Conservation (phyloP, 2,797 vertebrate genomes). For the Novumbra hubbsi region DNA sequence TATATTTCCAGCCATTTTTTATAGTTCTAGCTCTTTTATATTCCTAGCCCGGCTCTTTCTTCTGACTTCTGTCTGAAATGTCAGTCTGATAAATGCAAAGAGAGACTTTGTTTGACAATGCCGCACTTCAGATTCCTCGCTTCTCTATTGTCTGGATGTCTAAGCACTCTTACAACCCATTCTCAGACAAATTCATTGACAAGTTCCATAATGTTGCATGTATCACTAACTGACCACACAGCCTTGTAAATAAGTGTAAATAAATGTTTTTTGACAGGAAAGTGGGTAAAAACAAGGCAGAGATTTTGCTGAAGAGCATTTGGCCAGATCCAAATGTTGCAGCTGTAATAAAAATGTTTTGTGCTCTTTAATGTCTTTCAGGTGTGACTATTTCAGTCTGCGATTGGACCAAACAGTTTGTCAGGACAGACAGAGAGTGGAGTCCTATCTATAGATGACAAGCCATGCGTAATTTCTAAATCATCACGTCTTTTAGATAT, state of each 20-base stretch:
- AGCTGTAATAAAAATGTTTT: background rate
- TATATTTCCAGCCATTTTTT: no score
- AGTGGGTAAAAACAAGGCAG: no score
- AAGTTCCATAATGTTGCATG: background rate
- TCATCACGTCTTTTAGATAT: background rate
- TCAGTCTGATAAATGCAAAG: background rate
- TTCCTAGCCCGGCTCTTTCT: no score
- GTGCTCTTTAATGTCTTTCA: background rate
- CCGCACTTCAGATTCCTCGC: background rate
- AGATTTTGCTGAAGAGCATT: no score
- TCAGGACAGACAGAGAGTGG: background rate
- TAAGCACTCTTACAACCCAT: background rate
- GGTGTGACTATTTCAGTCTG: slow-evolving; percentile 18
- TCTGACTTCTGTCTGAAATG: background rate
- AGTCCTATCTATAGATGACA: background rate
- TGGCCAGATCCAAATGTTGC: background rate
- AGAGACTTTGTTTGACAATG: background rate
- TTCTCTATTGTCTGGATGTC: background rate
- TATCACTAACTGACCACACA: background rate
- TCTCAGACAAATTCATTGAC: background rate
- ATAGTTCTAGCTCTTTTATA: no score
- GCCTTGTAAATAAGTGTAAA: background rate
- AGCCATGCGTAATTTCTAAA: background rate
- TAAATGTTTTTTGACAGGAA: no score
- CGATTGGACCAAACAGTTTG: background rate